Conservation (phyloP, 30 jellyfish, hydroid and myxozoan species). For the Turritopsis rubra region DNA sequence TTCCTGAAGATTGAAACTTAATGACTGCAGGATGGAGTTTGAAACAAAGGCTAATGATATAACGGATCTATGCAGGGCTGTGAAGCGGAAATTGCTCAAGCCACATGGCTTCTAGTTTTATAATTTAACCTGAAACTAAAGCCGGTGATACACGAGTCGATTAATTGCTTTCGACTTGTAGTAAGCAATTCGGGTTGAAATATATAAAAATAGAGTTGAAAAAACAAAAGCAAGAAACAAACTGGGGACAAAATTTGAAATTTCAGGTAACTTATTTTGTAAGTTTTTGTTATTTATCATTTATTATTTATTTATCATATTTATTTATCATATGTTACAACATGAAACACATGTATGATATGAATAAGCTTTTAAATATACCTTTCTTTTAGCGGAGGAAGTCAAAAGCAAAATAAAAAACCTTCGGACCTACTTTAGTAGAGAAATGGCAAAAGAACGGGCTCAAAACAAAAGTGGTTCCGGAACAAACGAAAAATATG, state of each 20-base stretch:
- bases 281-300: neutral
- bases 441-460: neutral
- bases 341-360: too few relatives aligned
- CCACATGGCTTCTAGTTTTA: too few relatives aligned
- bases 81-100: too few relatives aligned
- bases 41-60: too few relatives aligned
- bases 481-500: conserved; percentile 11
- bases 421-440: neutral
- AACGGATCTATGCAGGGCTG: too few relatives aligned
- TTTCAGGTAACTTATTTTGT: neutral
- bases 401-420: neutral
- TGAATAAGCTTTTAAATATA: too few relatives aligned
- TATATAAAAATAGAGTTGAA: conserved; percentile 17
- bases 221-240: neutral
- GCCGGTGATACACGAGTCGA: conserved; percentile 20
- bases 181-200: neutral
- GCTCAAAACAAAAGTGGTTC: neutral
- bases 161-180: neutral
- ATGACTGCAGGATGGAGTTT: too few relatives aligned
- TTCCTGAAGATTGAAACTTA: too few relatives aligned
- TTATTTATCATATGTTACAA: neutral
- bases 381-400: too few relatives aligned
- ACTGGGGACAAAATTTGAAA: neutral
- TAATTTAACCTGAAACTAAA: too few relatives aligned
- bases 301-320: neutral